Base-by-base conservation (phyloP, 2,113 vertebrate species). In the Cavia aperea region DNA sequence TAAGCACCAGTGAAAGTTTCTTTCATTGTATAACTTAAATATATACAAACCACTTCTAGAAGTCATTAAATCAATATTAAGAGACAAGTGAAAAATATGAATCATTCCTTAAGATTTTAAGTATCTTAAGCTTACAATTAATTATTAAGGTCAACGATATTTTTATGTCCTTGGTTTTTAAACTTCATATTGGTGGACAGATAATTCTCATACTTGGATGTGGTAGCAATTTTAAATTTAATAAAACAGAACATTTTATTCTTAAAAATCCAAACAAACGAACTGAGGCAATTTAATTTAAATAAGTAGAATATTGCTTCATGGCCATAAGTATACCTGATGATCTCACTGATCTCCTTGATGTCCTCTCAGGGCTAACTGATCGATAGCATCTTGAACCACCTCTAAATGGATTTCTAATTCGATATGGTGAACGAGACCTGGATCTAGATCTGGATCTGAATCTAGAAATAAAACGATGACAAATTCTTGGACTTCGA, bases 281-380 rank as follows among this genome's bases (percentile, higher is more conserved):
- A 49, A 14, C 23, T 49, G 5, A 78, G 82, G 86, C 36, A 26
- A 23, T 33, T 88, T 60, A 86, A 12, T 54, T 66, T 91, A 94
- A 93, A 33, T 89, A 88, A 79, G 49, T 33, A 62, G 23, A 88
- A 19, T 88, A 94, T 18, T n/a, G 63, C 77, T 92, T 92, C 49
- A 93, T 13, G 4, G 68, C 29, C 11, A 29, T 70, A n/a, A 82
- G 1, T 21, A 2, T 96, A 98, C 98, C 98, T 97, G 98, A 97
- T 15, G 98, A 98, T 87, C 94, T 97, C n/a, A 92, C 95, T n/a
- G 91, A 96, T 91, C 96, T 97, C 95, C 97, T 97, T 9, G 85
- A 95, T 0, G 66, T 93, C 85, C 97, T 97, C 18, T 98, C 98
- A 31, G 93, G 96, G 77, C 98, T 98, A 92, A 96, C 96, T 33